Evolutionary conservation across 2,797 vertebrate genomes (phyloP).

Genomic region (Notolabrus celidotus): DNA sequence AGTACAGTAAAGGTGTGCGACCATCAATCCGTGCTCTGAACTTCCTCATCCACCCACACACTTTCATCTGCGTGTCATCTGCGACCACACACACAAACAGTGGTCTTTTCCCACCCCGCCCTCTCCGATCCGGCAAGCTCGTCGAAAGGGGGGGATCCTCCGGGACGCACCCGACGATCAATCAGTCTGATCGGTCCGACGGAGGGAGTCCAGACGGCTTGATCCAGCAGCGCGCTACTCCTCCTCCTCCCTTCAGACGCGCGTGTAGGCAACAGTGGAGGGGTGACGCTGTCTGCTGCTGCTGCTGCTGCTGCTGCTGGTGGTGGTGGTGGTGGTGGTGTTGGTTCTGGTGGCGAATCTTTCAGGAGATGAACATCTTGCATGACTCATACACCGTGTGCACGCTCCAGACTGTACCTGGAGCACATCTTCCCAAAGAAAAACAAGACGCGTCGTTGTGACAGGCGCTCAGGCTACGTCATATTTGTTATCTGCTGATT

Average conservation of each 20-base stretch:
- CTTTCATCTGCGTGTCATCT: slow-evolving; percentile 67
- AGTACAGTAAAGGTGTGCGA: slow-evolving; percentile 59
- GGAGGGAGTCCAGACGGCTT: slow-evolving; percentile 28
- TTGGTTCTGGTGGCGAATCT: slow-evolving; percentile 44
- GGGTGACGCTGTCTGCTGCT: slow-evolving; percentile 54
- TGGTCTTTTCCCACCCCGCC: slow-evolving; percentile 3
- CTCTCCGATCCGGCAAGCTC: slow-evolving; percentile 22
- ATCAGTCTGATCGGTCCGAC: slow-evolving; percentile 62
- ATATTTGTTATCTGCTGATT: no score
- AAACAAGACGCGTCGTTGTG: not conserved
- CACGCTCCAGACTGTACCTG: slow-evolving; percentile 38
- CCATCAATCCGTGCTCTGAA: slow-evolving; percentile 72
- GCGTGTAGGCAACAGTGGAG: slow-evolving; percentile 45
- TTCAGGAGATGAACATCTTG: slow-evolving; percentile 38
- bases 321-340: no score
- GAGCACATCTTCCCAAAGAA: slow-evolving; percentile 5
- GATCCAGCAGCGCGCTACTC: slow-evolving; percentile 50
- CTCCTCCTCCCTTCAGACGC: slow-evolving; percentile 44
- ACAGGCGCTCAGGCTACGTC: no score
- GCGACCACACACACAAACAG: slow-evolving; percentile 51
- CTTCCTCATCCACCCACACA: slow-evolving; percentile 80
- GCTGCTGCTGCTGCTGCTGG: slow-evolving; percentile 1
- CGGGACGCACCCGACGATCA: slow-evolving; percentile 65
- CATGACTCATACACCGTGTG: slow-evolving; percentile 57
- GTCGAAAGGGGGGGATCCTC: slow-evolving; percentile 34